Evolutionary conservation across 2,888 invertebrate species (phyloP).

Genomic region (Melikaiella ostensackeni): DNA sequence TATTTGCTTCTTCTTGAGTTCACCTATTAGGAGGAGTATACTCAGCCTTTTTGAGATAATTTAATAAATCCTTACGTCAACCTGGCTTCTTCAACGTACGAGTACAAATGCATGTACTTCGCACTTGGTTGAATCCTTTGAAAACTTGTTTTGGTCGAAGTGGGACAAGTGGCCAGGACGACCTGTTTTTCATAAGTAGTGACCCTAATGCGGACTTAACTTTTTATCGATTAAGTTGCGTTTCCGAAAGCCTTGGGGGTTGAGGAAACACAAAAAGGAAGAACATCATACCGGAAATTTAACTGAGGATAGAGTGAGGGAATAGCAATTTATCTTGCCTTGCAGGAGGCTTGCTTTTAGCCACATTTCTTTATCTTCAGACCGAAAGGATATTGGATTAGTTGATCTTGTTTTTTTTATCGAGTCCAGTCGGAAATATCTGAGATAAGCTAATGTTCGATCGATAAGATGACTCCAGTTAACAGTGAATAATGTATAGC

Average conservation of each 20-base stretch:
- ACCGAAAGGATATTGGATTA: not conserved
- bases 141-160: not conserved
- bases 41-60: too few relatives aligned
- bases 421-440: constrained; percentile 19
- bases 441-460: constrained; percentile 20
- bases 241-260: not conserved
- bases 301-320: not conserved
- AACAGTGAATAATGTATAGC: not conserved
- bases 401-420: not conserved
- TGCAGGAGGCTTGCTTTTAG: not conserved
- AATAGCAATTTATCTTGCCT: not conserved
- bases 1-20: too few relatives aligned
- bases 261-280: not conserved
- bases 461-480: not conserved
- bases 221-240: not conserved
- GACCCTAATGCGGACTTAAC: not conserved
- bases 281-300: constrained; percentile 7
- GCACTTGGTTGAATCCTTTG: not conserved
- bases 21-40: not conserved
- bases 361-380: not conserved
- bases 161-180: not conserved
- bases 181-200: not conserved
- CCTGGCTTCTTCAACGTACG: not conserved
- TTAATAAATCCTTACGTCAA: too few relatives aligned
- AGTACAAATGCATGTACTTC: not conserved